Conservation (phyloP, 1,140 invertebrate species). For the Habropoda laboriosa region DNA sequence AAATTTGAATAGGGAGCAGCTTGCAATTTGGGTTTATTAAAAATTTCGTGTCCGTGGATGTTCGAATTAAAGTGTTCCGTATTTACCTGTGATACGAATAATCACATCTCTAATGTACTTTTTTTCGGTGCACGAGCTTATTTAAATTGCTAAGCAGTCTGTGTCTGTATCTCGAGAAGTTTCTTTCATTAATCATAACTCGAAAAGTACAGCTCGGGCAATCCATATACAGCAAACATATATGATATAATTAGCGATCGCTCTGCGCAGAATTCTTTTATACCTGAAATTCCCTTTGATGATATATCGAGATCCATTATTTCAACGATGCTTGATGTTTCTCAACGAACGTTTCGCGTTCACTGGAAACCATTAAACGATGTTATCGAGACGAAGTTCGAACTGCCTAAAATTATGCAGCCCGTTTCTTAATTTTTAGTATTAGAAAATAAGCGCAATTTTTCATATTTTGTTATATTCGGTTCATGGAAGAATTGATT, state of each 20-base stretch:
- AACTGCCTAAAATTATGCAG: too few species aligned
- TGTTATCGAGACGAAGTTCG: too few species aligned
- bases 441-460: too few species aligned
- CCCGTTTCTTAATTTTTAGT: too few species aligned
- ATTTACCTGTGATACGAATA: neutral
- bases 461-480: too few species aligned
- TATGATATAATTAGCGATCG: neutral
- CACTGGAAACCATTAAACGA: too few species aligned
- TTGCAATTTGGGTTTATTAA: neutral
- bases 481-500: too few species aligned
- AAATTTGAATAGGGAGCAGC: neutral
- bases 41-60: neutral
- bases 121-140: constrained; percentile 1
- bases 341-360: too few species aligned
- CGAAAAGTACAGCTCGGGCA: neutral
- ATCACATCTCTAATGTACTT: neutral
- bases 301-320: too few species aligned
- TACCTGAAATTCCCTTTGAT: neutral
- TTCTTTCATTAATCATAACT: constrained; percentile 14
- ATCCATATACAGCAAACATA: neutral
- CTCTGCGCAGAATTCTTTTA: neutral
- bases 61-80: neutral
- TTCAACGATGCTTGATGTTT: too few species aligned
- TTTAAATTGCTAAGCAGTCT: constrained; percentile 12
- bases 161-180: constrained; percentile 4